A percentile compares a stretch with the other conserved stretches of the same genome.
These are phyloP conservation scores for Palaemon carinicauda DNA, from an alignment of 1,140 invertebrate genomes.

Conservation along the genomic window DNA sequence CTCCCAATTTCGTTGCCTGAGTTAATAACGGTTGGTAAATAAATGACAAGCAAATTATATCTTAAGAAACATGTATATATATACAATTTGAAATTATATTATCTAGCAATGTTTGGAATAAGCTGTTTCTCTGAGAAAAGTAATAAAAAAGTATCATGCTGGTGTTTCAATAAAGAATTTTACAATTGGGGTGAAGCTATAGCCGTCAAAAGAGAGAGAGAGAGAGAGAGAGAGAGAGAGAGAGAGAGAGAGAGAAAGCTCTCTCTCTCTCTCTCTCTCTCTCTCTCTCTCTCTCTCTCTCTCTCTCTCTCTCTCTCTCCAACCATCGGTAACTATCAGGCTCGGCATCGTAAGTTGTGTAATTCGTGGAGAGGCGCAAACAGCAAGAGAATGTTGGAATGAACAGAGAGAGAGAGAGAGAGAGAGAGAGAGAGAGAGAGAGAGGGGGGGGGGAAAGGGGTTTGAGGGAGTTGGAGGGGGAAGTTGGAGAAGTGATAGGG, in stretches of 20 bases:
- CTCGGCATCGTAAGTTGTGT: no score
- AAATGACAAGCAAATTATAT: no score
- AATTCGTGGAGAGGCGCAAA: background rate
- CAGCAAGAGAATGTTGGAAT: background rate
- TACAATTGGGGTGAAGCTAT: no score
- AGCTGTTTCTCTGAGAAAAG: no score
- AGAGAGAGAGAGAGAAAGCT: background rate
- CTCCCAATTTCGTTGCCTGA: no score
- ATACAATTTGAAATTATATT: no score
- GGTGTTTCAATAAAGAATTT: no score
- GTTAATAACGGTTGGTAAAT: no score
- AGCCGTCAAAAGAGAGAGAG: background rate
- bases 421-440: background rate
- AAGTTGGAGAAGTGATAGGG: background rate
- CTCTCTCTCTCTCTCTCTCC: background rate
- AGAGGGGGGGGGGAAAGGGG: background rate
- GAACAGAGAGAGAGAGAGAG: background rate
- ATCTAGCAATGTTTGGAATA: no score
- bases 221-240: conserved; percentile 13
- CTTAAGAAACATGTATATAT: no score
- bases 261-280: conserved; percentile 4
- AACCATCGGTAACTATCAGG: no score
- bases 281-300: conserved; percentile 16
- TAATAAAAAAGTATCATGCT: no score
- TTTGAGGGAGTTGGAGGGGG: background rate